Evolutionary conservation across 2,797 vertebrate genomes (phyloP), one percentile per base, ranked within the genome.

Genomic region (Rhodeus uyekii): DNA sequence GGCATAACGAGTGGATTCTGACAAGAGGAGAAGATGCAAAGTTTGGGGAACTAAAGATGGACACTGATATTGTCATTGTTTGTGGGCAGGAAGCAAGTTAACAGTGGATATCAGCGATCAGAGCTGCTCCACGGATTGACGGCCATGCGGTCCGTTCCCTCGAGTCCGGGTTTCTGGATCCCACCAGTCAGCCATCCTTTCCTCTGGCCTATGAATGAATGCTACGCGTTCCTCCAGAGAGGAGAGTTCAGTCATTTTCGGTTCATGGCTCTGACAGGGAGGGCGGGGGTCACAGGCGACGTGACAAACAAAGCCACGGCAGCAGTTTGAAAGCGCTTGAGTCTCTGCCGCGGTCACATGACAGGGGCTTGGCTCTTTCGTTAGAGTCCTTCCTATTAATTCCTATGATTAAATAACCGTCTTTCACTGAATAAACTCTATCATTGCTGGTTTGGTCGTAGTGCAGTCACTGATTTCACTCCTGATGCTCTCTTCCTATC

Each of bases 311-410:
- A 22, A 60, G 22, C 73, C 58, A 44, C 10, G 10, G 24, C 2
- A 34, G 36, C 2, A 2, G 36, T 53, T 71, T 46, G 60, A 44
- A 77, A 46, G 22, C 32, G 36, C 67, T n/a, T n/a, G n/a, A 82
- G n/a, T 50, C 13, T 46, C n/a, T 60, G 76, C n/a, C 36, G 55
- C 53, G 65, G 10, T 24, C 29, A 36, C 18, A 78, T 38, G 24
- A 64, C 42, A 80, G 46, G 55, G 55, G 39, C 39, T 10, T 29
- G 72, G 14, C 68, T 84, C 48, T 55, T 74, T 69, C 3, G 8
- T 42, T 46, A 44, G 34, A 73, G 79, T 82, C 69, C 32, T 71
- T 82, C 58, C 74, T 60, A 63, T 72, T 46, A 42, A 61, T n/a
- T 61, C 18, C 6, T 29, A 78, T 8, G 7, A 19, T 48, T n/a